Base-by-base conservation (phyloP, 2,113 vertebrate genomes). In the Dinomys branickii region DNA sequence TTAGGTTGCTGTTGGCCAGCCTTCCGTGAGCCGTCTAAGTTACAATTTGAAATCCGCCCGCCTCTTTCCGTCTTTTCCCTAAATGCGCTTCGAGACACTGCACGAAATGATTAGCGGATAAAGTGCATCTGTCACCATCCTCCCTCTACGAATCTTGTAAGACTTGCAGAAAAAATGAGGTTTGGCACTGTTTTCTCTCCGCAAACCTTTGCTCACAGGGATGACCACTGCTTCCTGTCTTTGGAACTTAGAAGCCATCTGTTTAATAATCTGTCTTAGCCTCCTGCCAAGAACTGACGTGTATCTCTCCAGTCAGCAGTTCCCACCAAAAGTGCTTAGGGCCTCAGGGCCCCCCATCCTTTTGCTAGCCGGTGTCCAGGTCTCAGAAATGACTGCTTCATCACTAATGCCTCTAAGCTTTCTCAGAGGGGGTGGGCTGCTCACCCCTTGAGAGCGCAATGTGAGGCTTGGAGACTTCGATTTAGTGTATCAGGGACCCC, bases 161-260 rank as follows among this genome's bases (percentile, higher is more conserved):
- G 92, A 71, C 24, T 91, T 96, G 82, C 90, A 92, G 85, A 88
- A 91, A 61, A 96, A 91, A 85, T 85, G 96, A 97, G 96, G 97
- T 95, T 96, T 97, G 96, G 96, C 96, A 95, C 41, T 16, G 33
- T 61, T 88, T 28, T 0, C 78, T 94, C 78, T 54, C 80, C 81
- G 81, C 63, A n/a, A 97, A 95, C 96, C 96, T 97, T 95, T 95
- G 96, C 97, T 97, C 92, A 28, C 63, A 94, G 65, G 17, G 95
- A 88, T 56, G 95, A 98, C 97, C 97, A 94, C 97, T 71, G 71
- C 69, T 97, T 98, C 97, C 97, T 98, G 97, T 95, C 97, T 96
- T 82, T 95, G 92, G 95, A 94, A 93, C 96, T 90, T 90, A 90
- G 26, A 96, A 95, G 19, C 96, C 97, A 98, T 97, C 96, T 98